These are phyloP conservation scores for Acanthosepion esculentum DNA, from an alignment of 2,888 invertebrate species.

Conservation along the genomic window DNA sequence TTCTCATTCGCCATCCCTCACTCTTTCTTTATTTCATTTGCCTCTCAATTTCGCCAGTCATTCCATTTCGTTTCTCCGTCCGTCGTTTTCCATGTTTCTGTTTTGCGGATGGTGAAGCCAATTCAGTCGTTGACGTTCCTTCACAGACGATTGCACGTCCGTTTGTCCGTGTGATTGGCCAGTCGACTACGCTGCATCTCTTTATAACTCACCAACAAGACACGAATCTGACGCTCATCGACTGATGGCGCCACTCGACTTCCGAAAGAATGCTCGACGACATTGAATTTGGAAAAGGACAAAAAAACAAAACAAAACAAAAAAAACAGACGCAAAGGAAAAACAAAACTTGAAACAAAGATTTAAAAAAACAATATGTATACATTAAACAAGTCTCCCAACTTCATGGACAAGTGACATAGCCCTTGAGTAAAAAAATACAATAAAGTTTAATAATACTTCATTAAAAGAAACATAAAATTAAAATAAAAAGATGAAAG, in stretches of 20 bases:
- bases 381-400: background rate
- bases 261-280: background rate
- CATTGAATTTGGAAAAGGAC: background rate
- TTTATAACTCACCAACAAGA: background rate
- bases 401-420: too few species aligned
- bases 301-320: too few species aligned
- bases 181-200: background rate
- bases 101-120: background rate
- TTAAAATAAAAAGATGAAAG: too few species aligned
- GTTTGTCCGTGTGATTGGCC: conserved; percentile 33
- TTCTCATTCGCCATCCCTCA: too few species aligned
- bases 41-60: background rate
- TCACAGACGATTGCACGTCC: background rate
- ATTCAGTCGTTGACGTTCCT: background rate
- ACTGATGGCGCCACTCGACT: background rate
- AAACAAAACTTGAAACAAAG: too few species aligned
- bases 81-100: background rate
- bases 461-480: too few species aligned
- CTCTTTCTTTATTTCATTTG: too few species aligned
- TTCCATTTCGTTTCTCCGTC: background rate
- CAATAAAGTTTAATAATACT: too few species aligned
- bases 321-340: too few species aligned
- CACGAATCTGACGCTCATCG: background rate
- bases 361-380: background rate
- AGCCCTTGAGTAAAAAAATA: too few species aligned